Conservation (phyloP, 1,140 invertebrate species). For the Lucilia cuprina region DNA sequence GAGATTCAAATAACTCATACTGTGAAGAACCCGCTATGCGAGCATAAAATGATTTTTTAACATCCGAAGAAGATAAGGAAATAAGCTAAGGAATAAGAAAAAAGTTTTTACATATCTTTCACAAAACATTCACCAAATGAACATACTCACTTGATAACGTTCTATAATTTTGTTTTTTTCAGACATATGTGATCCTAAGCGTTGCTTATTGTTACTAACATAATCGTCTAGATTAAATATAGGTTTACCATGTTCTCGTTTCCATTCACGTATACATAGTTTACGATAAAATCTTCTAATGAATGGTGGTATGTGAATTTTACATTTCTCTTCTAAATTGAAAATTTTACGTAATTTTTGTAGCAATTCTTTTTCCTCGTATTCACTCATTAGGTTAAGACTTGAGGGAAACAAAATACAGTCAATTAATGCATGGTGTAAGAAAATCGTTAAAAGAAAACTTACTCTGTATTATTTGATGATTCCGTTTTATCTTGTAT, state of each 20-base stretch:
- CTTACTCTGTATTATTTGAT: neutral
- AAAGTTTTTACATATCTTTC: neutral
- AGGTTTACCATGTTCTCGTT: constrained; percentile 67
- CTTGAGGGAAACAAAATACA: constrained; percentile 46
- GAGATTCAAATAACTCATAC: constrained; percentile 58
- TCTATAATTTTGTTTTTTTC: constrained; percentile 60
- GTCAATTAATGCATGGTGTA: neutral
- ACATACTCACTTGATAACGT: constrained; percentile 55
- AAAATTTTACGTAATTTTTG: constrained; percentile 60
- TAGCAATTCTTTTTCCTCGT: constrained; percentile 68
- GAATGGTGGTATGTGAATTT: constrained; percentile 54
- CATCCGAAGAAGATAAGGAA: constrained; percentile 41
- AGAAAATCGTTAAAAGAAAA: neutral
- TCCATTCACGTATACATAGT: constrained; percentile 69
- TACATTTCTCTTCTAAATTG: constrained; percentile 41
- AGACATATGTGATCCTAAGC: constrained; percentile 42
- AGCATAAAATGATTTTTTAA: constrained; percentile 49
- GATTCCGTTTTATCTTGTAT: neutral
- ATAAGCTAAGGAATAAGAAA: constrained; percentile 41
- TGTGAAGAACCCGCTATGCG: constrained; percentile 48
- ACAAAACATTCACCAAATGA: neutral
- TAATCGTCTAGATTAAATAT: constrained; percentile 68
- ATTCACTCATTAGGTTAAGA: constrained; percentile 65
- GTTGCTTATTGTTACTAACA: constrained; percentile 38
- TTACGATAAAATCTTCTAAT: constrained; percentile 68